Evolutionary conservation across 2,113 vertebrate species (phyloP).

Genomic region (Fukomys damarensis): DNA sequence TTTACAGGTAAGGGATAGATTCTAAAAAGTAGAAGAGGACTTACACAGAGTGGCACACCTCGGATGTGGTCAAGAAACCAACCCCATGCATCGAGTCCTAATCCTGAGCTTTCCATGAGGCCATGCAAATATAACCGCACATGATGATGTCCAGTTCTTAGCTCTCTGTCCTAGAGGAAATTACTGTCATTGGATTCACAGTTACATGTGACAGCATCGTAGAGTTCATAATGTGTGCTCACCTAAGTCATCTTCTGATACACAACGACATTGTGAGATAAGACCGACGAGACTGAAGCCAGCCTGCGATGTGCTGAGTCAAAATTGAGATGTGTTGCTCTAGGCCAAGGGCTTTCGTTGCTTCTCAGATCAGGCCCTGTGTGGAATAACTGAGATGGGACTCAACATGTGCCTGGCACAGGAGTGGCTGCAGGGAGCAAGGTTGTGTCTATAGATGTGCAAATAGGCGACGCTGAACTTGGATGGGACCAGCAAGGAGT

Average conservation of each 20-base stretch:
- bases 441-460: neutral
- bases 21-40: neutral
- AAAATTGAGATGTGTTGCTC: neutral
- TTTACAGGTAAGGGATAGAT: neutral
- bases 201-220: neutral
- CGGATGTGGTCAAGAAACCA: neutral
- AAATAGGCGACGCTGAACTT: neutral
- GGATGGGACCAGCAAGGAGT: too few species aligned
- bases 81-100: neutral
- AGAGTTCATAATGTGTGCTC: neutral
- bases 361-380: neutral
- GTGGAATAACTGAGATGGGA: neutral
- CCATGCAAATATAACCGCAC: accelerated
- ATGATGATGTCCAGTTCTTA: accelerated
- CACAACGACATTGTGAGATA: neutral
- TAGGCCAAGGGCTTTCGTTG: neutral
- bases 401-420: neutral
- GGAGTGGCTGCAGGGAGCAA: neutral
- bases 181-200: neutral
- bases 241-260: neutral
- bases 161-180: neutral
- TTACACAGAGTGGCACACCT: neutral
- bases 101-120: neutral
- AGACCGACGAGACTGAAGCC: neutral
- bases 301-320: neutral